Conservation (phyloP, 2,888 invertebrate species). For the Agrypnus murinus region DNA sequence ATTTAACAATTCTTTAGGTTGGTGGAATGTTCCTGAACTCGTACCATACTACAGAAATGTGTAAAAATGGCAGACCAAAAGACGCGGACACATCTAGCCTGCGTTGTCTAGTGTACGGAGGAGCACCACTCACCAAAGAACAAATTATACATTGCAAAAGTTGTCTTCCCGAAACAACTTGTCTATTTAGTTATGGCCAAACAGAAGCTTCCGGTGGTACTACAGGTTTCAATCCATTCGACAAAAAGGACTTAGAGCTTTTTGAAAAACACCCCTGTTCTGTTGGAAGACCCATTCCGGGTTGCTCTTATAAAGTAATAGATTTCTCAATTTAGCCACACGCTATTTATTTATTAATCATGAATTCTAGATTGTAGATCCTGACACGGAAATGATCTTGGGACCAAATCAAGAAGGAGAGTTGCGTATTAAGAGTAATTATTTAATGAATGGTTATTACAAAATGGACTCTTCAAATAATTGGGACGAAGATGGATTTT, state of each 20-base stretch:
- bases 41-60: slow-evolving; percentile 26
- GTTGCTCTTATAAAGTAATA: neutral
- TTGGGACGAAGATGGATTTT: slow-evolving; percentile 71
- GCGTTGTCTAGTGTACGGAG: too few species aligned
- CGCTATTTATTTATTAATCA: too few species aligned
- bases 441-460: slow-evolving; percentile 70
- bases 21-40: slow-evolving; percentile 57
- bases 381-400: slow-evolving; percentile 68
- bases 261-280: neutral
- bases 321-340: neutral
- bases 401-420: slow-evolving; percentile 67
- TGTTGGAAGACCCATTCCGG: neutral
- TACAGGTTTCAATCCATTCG: neutral
- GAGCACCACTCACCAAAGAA: too few species aligned
- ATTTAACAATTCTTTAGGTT: too few species aligned
- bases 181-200: neutral
- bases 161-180: too few species aligned
- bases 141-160: too few species aligned
- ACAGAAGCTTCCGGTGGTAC: neutral
- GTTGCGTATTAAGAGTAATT: slow-evolving; percentile 63
- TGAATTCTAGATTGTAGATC: slow-evolving; percentile 70
- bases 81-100: neutral
- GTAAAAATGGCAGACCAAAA: slow-evolving; percentile 57
- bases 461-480: slow-evolving; percentile 69
- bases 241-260: neutral